Conservation (phyloP, 2,797 vertebrate genomes). For the Notamacropus eugenii region DNA sequence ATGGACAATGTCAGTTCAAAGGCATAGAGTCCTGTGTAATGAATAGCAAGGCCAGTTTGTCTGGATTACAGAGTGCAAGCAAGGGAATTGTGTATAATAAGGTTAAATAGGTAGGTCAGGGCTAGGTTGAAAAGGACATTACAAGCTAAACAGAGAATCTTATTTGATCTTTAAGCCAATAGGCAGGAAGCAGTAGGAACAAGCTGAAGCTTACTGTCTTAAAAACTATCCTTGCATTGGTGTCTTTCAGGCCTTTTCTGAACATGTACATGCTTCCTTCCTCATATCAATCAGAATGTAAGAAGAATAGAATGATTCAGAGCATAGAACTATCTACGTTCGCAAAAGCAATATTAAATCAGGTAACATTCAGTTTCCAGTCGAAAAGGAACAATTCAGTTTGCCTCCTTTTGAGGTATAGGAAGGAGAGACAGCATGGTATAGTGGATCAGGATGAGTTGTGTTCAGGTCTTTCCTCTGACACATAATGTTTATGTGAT, state of each 20-base stretch:
- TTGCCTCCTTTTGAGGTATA: conserved; percentile 21
- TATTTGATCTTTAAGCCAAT: not conserved
- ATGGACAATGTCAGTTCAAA: not conserved
- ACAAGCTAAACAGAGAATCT: not conserved
- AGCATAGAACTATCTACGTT: conserved; percentile 62
- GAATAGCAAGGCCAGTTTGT: not conserved
- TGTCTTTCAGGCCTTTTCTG: conserved; percentile 61
- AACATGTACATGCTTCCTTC: conserved; percentile 64
- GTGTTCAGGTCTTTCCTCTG: not conserved
- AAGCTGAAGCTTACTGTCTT: conserved; percentile 24
- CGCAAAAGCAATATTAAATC: conserved; percentile 54
- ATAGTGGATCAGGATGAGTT: not conserved
- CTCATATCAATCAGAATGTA: conserved; percentile 68
- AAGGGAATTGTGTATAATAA: not conserved
- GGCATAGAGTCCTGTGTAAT: not conserved
- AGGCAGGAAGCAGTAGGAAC: not conserved
- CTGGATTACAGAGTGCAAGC: not conserved
- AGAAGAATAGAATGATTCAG: conserved; percentile 64
- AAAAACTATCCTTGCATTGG: conserved; percentile 65
- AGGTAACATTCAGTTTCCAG: conserved; percentile 55
- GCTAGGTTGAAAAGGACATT: not conserved
- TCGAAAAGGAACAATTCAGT: conserved; percentile 51
- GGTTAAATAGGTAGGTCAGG: not conserved
- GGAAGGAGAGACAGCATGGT: not conserved
- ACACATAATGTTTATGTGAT: not conserved